Evolutionary conservation across 2,113 vertebrate species (phyloP).

Genomic region (Psephotus haematonotus): DNA sequence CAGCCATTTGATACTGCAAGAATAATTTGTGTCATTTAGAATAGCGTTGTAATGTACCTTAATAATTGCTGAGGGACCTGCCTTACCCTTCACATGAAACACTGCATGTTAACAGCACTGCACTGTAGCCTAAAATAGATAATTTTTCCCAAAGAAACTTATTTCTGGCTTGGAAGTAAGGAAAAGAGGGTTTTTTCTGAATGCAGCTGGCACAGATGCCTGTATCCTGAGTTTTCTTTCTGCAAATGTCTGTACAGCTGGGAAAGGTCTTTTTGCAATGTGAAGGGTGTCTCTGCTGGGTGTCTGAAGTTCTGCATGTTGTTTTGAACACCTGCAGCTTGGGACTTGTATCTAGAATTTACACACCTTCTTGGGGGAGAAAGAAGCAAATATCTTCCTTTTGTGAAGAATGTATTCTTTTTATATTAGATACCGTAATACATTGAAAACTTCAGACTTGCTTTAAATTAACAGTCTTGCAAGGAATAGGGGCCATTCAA

Average conservation of each 20-base stretch:
- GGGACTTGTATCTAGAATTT: neutral
- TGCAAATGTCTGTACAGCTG: neutral
- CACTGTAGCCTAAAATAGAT: neutral
- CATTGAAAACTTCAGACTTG: neutral
- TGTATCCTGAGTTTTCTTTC: neutral
- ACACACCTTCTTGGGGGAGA: neutral
- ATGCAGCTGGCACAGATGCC: neutral
- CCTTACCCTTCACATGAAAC: neutral
- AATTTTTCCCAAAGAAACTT: neutral
- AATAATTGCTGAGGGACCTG: neutral
- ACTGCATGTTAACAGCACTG: neutral
- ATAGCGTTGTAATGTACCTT: neutral
- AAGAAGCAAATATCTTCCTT: neutral
- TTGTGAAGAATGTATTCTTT: neutral
- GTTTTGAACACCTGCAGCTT: neutral
- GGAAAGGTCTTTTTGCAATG: neutral
- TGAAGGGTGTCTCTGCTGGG: neutral
- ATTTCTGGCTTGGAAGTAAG: neutral
- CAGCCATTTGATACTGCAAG: neutral
- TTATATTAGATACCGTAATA: neutral
- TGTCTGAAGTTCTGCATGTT: rapidly evolving
- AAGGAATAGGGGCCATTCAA: neutral
- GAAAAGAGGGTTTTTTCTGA: neutral
- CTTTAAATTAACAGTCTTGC: neutral
- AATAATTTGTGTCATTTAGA: neutral